Conservation (phyloP, 2,888 invertebrate species). For the Caenorhabditis virilis region DNA sequence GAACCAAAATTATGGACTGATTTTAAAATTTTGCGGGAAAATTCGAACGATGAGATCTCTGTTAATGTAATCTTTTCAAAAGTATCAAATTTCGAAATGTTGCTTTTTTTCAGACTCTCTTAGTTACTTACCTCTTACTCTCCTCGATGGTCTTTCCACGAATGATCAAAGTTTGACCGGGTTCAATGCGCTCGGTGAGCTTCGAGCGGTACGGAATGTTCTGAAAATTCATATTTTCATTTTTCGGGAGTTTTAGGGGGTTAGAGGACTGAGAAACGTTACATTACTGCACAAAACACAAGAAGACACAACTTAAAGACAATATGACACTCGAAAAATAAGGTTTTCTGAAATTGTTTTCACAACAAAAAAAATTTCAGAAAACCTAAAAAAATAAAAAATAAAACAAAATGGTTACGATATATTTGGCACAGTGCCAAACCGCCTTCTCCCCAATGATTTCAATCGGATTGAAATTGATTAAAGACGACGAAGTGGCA, state of each 20-base stretch:
- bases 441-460: no score
- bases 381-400: conserved; percentile 1
- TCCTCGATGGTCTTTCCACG: conserved; percentile 54
- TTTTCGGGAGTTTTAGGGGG: background rate
- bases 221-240: conserved; percentile 36
- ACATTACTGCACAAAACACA: background rate
- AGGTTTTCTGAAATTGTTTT: no score
- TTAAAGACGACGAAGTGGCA: no score
- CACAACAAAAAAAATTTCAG: background rate
- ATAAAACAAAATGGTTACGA: conserved; percentile 33
- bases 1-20: background rate
- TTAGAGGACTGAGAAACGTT: background rate
- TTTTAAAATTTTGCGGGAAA: background rate
- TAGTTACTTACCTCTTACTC: conserved; percentile 40
- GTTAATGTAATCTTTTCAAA: background rate
- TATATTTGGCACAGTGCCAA: conserved; percentile 60
- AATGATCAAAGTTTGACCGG: conserved; percentile 59
- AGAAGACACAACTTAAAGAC: no score
- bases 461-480: no score
- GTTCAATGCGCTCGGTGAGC: conserved; percentile 59
- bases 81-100: conserved; percentile 1
- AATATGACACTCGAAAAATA: no score
- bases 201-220: conserved; percentile 58
- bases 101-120: background rate
- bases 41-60: background rate